Evolutionary conservation across 2,113 vertebrate genomes (phyloP), one percentile per base, ranked within the genome.

Genomic region (Cephalophus harveyi): DNA sequence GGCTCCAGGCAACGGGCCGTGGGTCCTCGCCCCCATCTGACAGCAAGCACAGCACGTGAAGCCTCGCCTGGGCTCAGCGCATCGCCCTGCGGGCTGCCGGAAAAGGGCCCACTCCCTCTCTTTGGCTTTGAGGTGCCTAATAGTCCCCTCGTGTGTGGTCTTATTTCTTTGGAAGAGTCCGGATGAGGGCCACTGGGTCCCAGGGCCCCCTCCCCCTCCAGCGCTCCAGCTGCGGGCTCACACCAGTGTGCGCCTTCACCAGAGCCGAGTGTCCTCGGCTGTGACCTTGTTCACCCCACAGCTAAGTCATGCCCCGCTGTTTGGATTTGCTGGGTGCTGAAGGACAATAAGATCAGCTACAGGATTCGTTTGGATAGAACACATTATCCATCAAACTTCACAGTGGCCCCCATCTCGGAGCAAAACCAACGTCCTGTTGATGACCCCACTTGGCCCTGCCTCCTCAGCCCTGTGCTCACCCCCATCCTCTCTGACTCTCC

Each of bases 1-100:
- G 1, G 43, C 30, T 33, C 0, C 3, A 8, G 85, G 50, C 48
- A 6, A 0, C 5, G 46, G 85, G 54, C 67, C 5, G 0, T 16
- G 59, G 27, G 48, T 2, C 50, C 94, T 84, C 28, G 17, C 52
- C 64, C 36, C 33, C 48, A 23, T 1, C 46, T 11, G 16, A 14
- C 0, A 50, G 27, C 57, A 40, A 19, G n/a, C 1, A 2, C 2
- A 5, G 28, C 48, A 21, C 16, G 33, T 17, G 5, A 25, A 81
- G 43, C 10, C 2, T 21, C 33, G 2, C 2, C 9, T 27, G 30
- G 43, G 19, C n/a, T 67, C 30, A 33, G 17, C 40, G 8, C 10
- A 0, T 36, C 3, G 13, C 54, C 36, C 2, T 12, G 48, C 10
- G 48, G 84, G 79, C 33, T 4, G 9, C 2, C 5, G 30, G 67